Evolutionary conservation across 2,888 invertebrate species (phyloP).

Genomic region (Allacma fusca): DNA sequence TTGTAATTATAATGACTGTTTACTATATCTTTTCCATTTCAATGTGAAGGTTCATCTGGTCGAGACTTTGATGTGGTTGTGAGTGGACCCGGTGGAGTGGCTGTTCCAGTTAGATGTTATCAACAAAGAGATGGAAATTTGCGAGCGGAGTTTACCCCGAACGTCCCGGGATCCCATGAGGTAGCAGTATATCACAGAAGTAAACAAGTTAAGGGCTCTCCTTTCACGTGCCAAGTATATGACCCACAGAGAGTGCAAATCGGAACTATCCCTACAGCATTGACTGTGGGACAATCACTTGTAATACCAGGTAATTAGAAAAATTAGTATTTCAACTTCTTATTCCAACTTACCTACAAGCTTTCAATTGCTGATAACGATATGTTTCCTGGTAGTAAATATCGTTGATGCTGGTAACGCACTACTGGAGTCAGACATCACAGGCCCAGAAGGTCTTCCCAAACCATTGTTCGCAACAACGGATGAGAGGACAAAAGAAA

Average conservation of each 20-base stretch:
- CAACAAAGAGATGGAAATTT: slow-evolving; percentile 95
- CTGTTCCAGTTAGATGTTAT: slow-evolving; percentile 90
- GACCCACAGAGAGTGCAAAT: slow-evolving; percentile 84
- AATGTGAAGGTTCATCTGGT: slow-evolving; percentile 65
- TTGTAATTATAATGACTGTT: neutral
- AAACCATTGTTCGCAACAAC: slow-evolving; percentile 79
- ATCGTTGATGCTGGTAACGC: slow-evolving; percentile 84
- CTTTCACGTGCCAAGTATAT: slow-evolving; percentile 91
- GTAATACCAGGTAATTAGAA: slow-evolving; percentile 82
- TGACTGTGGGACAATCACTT: slow-evolving; percentile 83
- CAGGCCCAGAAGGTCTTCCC: slow-evolving; percentile 84
- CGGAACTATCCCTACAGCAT: slow-evolving; percentile 70
- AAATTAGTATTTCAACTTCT: too few species aligned
- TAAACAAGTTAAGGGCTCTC: slow-evolving; percentile 89
- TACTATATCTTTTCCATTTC: too few species aligned
- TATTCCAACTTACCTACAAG: too few species aligned
- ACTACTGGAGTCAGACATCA: slow-evolving; percentile 85
- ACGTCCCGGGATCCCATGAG: slow-evolving; percentile 66
- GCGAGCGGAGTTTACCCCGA: slow-evolving; percentile 81
- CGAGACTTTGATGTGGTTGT: slow-evolving; percentile 91
- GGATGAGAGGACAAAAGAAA: slow-evolving; percentile 71
- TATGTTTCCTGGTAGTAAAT: slow-evolving; percentile 72
- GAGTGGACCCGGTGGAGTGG: slow-evolving; percentile 77
- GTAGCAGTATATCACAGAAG: slow-evolving; percentile 90
- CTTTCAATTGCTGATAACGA: too few species aligned